Base-by-base conservation (phyloP, 2,888 invertebrate species). In the Caenorhabditis sp. region DNA sequence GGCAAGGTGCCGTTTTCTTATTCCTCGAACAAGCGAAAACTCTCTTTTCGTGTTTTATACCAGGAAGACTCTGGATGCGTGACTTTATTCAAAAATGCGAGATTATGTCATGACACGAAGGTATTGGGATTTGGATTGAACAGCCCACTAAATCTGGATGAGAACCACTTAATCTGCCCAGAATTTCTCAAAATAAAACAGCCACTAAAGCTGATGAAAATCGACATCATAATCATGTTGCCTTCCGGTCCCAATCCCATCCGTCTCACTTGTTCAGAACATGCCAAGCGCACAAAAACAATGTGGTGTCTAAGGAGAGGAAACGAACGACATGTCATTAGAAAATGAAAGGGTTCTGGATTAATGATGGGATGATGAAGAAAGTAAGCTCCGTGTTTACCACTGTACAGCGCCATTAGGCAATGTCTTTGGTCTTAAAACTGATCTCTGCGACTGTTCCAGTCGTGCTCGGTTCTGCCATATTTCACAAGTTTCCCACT, bases 281-380 rank as follows among this genome's bases (percentile, higher is more conserved):
- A 66, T 49, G 19, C 68, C 14, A 63, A 63, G 35, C 51, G 51
- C 44, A 10, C 44, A 19, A 68, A 77, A 69, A 77, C 63, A 77
- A 77, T 77, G 70, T 56, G 28, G 51, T 31, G 58, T 58, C 26
- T 47, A 31, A n/a, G 47, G 31, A 12, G 26, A 44, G 24, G 49
- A 66, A 66, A 68, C 66, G 70, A 79, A 79, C 63, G 56, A 26
- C 61, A 77, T 77, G 69, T 77, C 69, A 70, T 77, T 70, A 77
- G 77, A 4, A 12, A 77, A 77, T 77, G 76, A 35, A 70, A 77
- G 61, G 61, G 77, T 61, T 44, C 61, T 41, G 54, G 61, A 77
- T 61, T 70, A 77, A 70, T 69, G 59, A 77, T 77, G 68, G 73
- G 61, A 54, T 69, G 28, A 38, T 19, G 12, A 4, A 24, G 35